A percentile compares a stretch with the other conserved stretches of the same genome.
Conservation (phyloP, 1,140 invertebrate genomes). For the Brachionus asplanchnoidis region DNA sequence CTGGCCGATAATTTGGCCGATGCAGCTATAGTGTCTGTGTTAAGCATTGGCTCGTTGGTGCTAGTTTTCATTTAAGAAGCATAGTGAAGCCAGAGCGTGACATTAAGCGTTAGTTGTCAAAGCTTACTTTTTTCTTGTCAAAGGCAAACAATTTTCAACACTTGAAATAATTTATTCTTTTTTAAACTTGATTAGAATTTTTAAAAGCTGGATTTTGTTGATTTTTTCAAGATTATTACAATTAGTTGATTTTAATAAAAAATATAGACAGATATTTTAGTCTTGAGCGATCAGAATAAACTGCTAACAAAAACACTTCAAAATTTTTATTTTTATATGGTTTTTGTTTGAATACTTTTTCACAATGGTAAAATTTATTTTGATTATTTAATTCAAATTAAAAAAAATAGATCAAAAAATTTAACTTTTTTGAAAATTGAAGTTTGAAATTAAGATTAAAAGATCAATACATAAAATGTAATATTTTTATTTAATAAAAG, state of each 20-base stretch:
- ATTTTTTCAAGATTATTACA: constrained; percentile 9
- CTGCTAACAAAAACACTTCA: not conserved
- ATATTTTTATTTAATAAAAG: too few species aligned
- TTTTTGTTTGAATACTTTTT: not conserved
- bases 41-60: not conserved
- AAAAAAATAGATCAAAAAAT: too few species aligned
- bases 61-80: constrained; percentile 23
- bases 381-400: too few species aligned
- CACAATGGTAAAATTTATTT: not conserved
- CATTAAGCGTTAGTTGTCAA: not conserved
- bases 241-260: not conserved
- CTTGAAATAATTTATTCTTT: constrained; percentile 12
- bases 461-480: too few species aligned
- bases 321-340: not conserved
- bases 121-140: constrained; percentile 3
- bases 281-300: not conserved
- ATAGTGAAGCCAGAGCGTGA: not conserved
- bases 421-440: too few species aligned
- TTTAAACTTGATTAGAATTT: not conserved
- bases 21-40: not conserved
- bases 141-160: not conserved
- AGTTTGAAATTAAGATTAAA: too few species aligned
- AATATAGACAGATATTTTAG: constrained; percentile 15
- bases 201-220: not conserved
- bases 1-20: constrained; percentile 17